A percentile compares a stretch with the other conserved stretches of the same genome.
phyloP scores from a whole-genome alignment of 2,113 vertebrate species.

The Phoxinus phoxinus region DNA sequence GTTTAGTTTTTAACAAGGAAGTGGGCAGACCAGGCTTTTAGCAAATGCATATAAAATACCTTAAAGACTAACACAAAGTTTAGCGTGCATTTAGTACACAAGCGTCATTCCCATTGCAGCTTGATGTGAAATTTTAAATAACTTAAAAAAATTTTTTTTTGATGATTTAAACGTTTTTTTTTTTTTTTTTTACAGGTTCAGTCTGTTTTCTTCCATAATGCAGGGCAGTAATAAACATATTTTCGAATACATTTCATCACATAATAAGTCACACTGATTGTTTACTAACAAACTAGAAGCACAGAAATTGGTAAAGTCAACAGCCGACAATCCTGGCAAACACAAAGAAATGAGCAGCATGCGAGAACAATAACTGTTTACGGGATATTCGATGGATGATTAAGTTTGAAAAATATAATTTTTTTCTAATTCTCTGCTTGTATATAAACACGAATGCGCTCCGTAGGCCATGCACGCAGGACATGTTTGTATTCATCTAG shows the following conservation, averaged over 20 bases:
- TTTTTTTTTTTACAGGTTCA: not conserved
- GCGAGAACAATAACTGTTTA: slow-evolving; percentile 39
- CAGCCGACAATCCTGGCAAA: slow-evolving; percentile 38
- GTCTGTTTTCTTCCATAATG: not conserved
- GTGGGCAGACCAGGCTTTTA: not conserved
- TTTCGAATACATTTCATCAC: too few species aligned
- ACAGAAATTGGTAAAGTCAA: slow-evolving; percentile 6
- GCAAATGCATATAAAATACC: not conserved
- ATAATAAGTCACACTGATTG: not conserved
- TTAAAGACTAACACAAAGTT: not conserved
- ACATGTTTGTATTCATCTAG: slow-evolving; percentile 59
- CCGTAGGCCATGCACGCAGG: slow-evolving; percentile 50
- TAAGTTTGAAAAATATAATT: slow-evolving; percentile 34
- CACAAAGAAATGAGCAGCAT: slow-evolving; percentile 32
- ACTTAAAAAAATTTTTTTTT: not conserved
- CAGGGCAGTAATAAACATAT: not conserved
- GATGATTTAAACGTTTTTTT: not conserved
- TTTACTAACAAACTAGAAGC: slow-evolving; percentile 1
- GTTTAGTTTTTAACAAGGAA: not conserved
- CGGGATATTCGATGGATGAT: slow-evolving; percentile 32
- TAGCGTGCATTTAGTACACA: not conserved
- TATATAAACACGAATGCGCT: slow-evolving; percentile 40
- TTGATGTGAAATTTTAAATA: not conserved
- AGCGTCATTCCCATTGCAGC: not conserved
- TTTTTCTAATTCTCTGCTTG: slow-evolving; percentile 17